These are phyloP conservation scores for Leptopilina boulardi DNA, from an alignment of 1,140 invertebrate genomes.

Conservation along the genomic window DNA sequence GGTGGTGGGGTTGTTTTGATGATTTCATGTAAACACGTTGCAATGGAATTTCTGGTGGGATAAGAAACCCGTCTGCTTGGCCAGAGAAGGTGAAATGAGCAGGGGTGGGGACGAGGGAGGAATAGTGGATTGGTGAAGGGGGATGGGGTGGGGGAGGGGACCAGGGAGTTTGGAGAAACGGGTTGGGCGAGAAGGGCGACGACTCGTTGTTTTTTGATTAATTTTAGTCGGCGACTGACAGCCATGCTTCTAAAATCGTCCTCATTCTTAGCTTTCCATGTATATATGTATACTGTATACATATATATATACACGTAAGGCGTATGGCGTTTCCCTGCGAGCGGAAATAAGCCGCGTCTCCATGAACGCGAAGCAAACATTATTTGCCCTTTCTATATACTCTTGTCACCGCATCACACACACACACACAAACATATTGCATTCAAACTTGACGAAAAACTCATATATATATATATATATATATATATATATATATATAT, in stretches of 20 bases:
- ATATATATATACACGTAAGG: slow-evolving; percentile 24
- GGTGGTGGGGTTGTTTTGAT: slow-evolving; percentile 47
- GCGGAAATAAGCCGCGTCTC: slow-evolving; percentile 1
- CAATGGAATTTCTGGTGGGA: slow-evolving; percentile 45
- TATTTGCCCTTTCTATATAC: slow-evolving; percentile 12
- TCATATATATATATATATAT: no score
- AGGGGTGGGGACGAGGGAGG: slow-evolving; percentile 1
- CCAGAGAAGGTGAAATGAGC: not conserved
- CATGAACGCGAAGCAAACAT: slow-evolving; percentile 26
- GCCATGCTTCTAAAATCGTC: slow-evolving; percentile 59
- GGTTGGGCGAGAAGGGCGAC: slow-evolving; percentile 38
- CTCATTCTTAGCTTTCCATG: slow-evolving; percentile 58
- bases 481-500: no score
- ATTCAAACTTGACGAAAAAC: not conserved
- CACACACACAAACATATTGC: not conserved
- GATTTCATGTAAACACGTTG: slow-evolving; percentile 50
- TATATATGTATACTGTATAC: slow-evolving; percentile 40
- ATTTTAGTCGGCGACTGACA: slow-evolving; percentile 59
- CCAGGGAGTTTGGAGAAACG: slow-evolving; percentile 49
- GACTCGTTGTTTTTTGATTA: slow-evolving; percentile 58
- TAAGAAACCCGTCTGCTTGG: slow-evolving; percentile 32
- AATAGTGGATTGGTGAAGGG: slow-evolving; percentile 9
- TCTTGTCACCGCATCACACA: not conserved
- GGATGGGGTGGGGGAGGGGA: slow-evolving; percentile 44
- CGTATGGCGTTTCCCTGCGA: not conserved